A percentile compares a stretch with the other conserved stretches of the same genome.
phyloP scores from a whole-genome alignment of 2,888 invertebrate species.

The Eupithecia exiguata region DNA sequence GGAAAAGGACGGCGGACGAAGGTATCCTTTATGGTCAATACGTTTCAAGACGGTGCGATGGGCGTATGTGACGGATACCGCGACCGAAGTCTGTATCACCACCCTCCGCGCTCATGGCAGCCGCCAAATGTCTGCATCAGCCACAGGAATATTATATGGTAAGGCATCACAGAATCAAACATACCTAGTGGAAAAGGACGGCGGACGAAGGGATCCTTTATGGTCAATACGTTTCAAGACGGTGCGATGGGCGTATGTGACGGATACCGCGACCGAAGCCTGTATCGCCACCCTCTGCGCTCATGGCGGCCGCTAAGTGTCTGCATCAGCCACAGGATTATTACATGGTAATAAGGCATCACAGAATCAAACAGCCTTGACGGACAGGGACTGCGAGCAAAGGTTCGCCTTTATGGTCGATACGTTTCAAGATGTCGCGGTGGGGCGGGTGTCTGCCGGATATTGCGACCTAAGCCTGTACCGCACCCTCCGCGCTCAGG shows the following conservation, averaged over 20 bases:
- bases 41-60: slow-evolving; percentile 84
- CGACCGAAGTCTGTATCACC: slow-evolving; percentile 86
- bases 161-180: background rate
- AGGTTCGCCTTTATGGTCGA: too few relatives aligned
- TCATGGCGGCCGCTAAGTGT: slow-evolving; percentile 89
- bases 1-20: too few relatives aligned
- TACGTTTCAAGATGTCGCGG: too few relatives aligned
- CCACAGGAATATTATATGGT: slow-evolving; percentile 90
- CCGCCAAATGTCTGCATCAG: slow-evolving; percentile 89
- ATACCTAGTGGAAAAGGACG: too few relatives aligned
- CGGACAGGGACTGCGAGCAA: too few relatives aligned
- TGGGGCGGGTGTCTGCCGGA: too few relatives aligned
- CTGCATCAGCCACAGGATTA: slow-evolving; percentile 90
- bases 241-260: slow-evolving; percentile 88
- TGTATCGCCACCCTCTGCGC: slow-evolving; percentile 88
- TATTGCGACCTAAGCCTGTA: too few relatives aligned
- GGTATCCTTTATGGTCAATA: too few relatives aligned
- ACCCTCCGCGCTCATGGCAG: slow-evolving; percentile 87
- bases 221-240: slow-evolving; percentile 62
- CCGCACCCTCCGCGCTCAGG: too few relatives aligned
- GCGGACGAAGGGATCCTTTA: too few relatives aligned
- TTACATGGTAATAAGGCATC: slow-evolving; percentile 84
- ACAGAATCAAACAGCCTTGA: too few relatives aligned
- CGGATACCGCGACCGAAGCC: slow-evolving; percentile 85
- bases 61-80: slow-evolving; percentile 87